These are phyloP conservation scores for Lepus timidus DNA, from an alignment of 2,113 vertebrate species.

Conservation along the genomic window DNA sequence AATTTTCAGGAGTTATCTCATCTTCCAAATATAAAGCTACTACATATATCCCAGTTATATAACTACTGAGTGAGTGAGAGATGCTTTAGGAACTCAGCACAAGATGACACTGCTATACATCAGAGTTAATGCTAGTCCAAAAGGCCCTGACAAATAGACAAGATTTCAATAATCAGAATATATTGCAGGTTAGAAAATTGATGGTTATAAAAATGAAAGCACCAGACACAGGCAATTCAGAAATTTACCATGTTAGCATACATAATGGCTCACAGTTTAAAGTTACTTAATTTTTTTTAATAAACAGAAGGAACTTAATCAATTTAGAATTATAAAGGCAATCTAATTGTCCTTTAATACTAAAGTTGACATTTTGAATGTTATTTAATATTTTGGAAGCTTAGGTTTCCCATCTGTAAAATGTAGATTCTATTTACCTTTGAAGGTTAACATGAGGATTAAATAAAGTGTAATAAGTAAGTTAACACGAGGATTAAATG, in stretches of 20 bases:
- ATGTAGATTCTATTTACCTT: slow-evolving; percentile 17
- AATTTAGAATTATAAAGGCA: slow-evolving; percentile 24
- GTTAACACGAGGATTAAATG: not conserved
- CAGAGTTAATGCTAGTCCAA: not conserved
- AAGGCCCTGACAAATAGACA: slow-evolving; percentile 1
- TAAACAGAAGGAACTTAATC: not conserved
- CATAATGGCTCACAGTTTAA: not conserved
- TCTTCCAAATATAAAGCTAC: slow-evolving; percentile 61
- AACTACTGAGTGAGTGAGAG: slow-evolving; percentile 25
- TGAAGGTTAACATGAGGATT: slow-evolving; percentile 15
- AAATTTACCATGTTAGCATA: slow-evolving; percentile 53
- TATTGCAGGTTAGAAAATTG: slow-evolving; percentile 32
- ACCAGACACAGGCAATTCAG: not conserved
- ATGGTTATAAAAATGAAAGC: slow-evolving; percentile 51
- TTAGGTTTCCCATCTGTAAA: slow-evolving; percentile 39
- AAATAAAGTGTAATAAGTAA: not conserved
- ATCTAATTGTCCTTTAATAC: slow-evolving; percentile 8
- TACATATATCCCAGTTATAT: slow-evolving; percentile 34
- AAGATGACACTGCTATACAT: not conserved
- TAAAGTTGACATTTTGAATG: slow-evolving; percentile 13
- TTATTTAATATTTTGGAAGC: slow-evolving; percentile 47
- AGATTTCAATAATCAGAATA: slow-evolving; percentile 63
- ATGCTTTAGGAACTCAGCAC: slow-evolving; percentile 40
- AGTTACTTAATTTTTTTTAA: slow-evolving; percentile 43
- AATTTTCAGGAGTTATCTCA: slow-evolving; percentile 21